Evolutionary conservation across 2,888 invertebrate species (phyloP).

Genomic region (Hesperia comma): DNA sequence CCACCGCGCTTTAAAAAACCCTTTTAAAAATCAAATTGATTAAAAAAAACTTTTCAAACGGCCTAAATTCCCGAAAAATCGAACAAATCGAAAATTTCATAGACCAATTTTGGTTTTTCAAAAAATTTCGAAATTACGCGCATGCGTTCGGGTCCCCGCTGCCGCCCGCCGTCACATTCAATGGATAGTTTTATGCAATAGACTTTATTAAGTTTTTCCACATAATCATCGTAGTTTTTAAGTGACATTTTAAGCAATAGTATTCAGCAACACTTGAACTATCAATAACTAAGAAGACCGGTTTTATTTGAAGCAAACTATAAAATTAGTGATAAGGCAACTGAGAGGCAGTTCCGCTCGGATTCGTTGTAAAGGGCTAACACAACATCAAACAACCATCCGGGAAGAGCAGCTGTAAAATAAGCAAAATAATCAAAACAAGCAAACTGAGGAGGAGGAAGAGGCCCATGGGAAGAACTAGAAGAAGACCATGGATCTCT

Average conservation of each 20-base stretch:
- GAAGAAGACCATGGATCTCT: constrained; percentile 67
- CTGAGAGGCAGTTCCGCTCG: constrained; percentile 75
- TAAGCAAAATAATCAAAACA: constrained; percentile 49
- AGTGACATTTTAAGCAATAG: constrained; percentile 76
- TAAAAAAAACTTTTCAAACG: constrained; percentile 55
- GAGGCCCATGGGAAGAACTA: constrained; percentile 64
- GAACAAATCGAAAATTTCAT: constrained; percentile 59
- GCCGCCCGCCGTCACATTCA: constrained; percentile 81
- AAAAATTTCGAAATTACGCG: constrained; percentile 77
- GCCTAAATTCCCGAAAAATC: constrained; percentile 51
- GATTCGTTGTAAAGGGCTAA: constrained; percentile 77
- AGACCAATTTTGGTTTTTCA: constrained; percentile 69
- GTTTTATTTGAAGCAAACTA: constrained; percentile 75
- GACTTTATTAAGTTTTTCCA: constrained; percentile 75
- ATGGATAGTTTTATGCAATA: constrained; percentile 81
- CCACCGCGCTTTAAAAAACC: constrained; percentile 57
- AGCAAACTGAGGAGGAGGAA: constrained; percentile 54
- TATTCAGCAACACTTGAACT: constrained; percentile 84
- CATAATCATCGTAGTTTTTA: constrained; percentile 80
- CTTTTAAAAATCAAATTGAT: constrained; percentile 50
- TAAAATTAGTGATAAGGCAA: constrained; percentile 81
- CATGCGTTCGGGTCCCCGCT: constrained; percentile 71
- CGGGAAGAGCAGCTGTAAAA: constrained; percentile 70
- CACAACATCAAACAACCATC: constrained; percentile 73
- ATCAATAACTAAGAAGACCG: constrained; percentile 65